Percentiles rank a stretch among this genome's conserved stretches.
Evolutionary conservation across 2,888 invertebrate species (phyloP).

Genomic region (Dynastes hyllus): DNA sequence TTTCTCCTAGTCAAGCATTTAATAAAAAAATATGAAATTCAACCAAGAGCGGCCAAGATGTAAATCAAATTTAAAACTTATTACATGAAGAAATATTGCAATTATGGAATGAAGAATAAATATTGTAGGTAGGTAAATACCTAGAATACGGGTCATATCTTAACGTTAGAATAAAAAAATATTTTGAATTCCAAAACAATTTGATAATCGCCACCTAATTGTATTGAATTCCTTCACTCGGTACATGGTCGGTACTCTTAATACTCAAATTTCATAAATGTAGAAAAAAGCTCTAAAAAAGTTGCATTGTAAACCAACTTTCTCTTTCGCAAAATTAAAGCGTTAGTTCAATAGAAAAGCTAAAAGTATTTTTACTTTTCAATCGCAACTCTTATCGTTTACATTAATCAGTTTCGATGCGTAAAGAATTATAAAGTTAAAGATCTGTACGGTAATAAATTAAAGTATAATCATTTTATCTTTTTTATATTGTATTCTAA

Average conservation of each 20-base stretch:
- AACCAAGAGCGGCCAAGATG: no score
- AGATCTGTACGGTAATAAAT: not conserved
- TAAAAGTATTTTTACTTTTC: no score
- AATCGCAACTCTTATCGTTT: not conserved
- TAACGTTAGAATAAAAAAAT: no score
- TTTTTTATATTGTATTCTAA: no score
- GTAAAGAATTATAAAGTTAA: constrained; percentile 3
- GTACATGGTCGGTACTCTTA: no score
- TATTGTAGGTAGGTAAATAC: no score
- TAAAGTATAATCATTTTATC: not conserved
- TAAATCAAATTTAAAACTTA: no score
- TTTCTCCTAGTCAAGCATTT: no score
- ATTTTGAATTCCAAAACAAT: not conserved
- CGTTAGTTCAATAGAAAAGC: not conserved
- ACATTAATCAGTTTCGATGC: not conserved
- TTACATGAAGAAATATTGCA: no score
- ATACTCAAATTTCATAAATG: constrained; percentile 6
- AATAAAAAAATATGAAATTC: no score
- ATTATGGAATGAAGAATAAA: no score
- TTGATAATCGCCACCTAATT: not conserved
- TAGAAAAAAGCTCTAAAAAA: constrained; percentile 1
- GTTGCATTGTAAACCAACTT: not conserved
- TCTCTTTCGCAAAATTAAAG: constrained; percentile 26
- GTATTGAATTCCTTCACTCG: not conserved
- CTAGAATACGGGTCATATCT: no score